These are phyloP conservation scores for Ptilorrhoa leucosticta DNA, from an alignment of 2,113 vertebrate species.

Conservation along the genomic window DNA sequence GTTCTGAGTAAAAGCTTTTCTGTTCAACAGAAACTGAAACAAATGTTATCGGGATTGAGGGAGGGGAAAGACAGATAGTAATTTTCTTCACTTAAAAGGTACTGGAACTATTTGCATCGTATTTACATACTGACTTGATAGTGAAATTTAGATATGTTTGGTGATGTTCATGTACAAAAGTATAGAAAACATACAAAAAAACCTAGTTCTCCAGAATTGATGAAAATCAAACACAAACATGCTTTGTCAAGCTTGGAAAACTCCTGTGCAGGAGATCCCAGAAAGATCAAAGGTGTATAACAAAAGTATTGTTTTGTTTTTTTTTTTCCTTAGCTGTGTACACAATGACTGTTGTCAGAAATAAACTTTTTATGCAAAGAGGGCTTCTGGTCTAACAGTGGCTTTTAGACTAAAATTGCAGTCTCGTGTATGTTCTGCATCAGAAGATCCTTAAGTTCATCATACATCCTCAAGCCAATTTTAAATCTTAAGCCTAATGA, in stretches of 20 bases:
- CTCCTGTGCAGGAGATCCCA: neutral
- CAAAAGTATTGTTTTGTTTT: neutral
- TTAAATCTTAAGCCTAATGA: neutral
- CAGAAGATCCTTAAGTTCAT: neutral
- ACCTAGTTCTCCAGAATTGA: neutral
- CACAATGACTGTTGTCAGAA: neutral
- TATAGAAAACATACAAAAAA: neutral
- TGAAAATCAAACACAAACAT: neutral
- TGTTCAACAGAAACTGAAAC: constrained; percentile 26
- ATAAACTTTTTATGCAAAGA: neutral
- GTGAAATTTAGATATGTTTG: neutral
- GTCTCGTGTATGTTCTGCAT: neutral
- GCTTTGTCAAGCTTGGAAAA: neutral
- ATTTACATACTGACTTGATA: neutral
- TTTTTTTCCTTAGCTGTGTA: neutral
- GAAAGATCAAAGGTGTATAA: neutral
- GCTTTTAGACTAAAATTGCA: neutral
- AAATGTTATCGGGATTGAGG: neutral
- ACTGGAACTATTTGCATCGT: neutral
- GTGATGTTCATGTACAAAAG: neutral
- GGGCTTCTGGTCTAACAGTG: neutral
- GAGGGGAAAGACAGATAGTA: neutral
- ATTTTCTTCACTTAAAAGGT: neutral
- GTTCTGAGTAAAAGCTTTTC: neutral
- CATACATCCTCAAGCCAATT: neutral